Evolutionary conservation across 2,113 vertebrate genomes (phyloP), one percentile per base, ranked within the genome.

Genomic region (Aptenodytes forsteri): DNA sequence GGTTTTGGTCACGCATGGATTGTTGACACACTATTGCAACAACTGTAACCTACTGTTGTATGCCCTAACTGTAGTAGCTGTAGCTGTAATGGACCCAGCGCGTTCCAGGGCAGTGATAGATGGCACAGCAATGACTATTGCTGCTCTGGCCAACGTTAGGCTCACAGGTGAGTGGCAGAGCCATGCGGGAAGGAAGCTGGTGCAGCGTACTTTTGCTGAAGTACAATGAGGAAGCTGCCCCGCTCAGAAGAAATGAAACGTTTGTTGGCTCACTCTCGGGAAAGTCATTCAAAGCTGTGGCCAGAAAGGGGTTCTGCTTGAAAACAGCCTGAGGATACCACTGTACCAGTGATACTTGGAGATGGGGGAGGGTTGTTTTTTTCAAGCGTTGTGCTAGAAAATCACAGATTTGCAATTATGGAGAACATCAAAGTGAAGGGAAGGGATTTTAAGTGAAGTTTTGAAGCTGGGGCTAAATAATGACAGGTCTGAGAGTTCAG

Each of bases 391-490:
- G 9, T 89, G 54, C 52, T 93, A 83, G 52, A 84, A 91, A 91
- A 93, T 29, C 19, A 1, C 62, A 87, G 55, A 75, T 52, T 72
- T 72, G 56, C 80, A 87, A 79, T 95, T 84, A 89, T 22, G 16
- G 72, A 72, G 34, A 79, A 67, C 77, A 81, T 95, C 79, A 79
- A 95, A 95, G 54, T 22, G 75, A 96, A 92, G 50, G 30, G 40
- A 92, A 73, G 27, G 47, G 83, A 62, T 84, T 87, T 95, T 70
- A 89, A 89, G 72, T 15, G 16, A 94, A 42, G 73, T 44, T 96
- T 94, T 92, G 64, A 93, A 92, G 59, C 47, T 77, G 65, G 32
- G 55, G 66, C 61, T 93, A 75, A 94, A 83, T 88, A 90, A 93
- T 90, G 64, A 92, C 23, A 90, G 49, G 54, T 80, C 79, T 90